phyloP scores from a whole-genome alignment of 2,888 invertebrate species.

The Netelia virgata region DNA sequence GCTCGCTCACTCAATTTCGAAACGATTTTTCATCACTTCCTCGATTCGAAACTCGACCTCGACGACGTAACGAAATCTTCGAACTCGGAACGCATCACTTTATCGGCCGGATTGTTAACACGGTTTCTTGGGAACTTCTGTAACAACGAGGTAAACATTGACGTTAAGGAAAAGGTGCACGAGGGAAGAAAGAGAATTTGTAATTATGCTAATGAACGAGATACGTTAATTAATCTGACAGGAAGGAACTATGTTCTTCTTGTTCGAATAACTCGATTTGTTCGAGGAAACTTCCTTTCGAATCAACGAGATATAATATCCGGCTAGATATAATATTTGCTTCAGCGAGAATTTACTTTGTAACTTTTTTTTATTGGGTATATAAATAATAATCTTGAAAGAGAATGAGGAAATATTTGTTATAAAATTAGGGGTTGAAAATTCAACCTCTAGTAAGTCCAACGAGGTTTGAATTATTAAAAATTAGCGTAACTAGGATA shows the following conservation, averaged over 20 bases:
- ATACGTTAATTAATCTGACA: background rate
- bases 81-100: constrained; percentile 29
- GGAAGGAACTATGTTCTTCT: background rate
- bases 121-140: constrained; percentile 6
- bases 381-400: too few relatives aligned
- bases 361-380: too few relatives aligned
- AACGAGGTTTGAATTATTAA: too few relatives aligned
- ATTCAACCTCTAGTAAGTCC: too few relatives aligned
- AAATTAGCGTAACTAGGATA: too few relatives aligned
- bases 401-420: too few relatives aligned
- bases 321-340: background rate
- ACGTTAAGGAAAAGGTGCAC: background rate
- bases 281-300: background rate
- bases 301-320: background rate
- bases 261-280: background rate
- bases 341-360: background rate
- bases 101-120: constrained; percentile 6
- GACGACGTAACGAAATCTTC: background rate
- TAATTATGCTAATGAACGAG: constrained; percentile 1
- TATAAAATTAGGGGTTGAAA: too few relatives aligned
- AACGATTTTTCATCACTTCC: background rate
- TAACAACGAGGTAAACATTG: constrained; percentile 20
- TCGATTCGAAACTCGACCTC: background rate
- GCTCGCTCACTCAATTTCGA: background rate
- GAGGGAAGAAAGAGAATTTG: background rate